A percentile compares a stretch with the other conserved stretches of the same genome.
Evolutionary conservation across 2,797 vertebrate genomes (phyloP).

Genomic region (Sciurus carolinensis): DNA sequence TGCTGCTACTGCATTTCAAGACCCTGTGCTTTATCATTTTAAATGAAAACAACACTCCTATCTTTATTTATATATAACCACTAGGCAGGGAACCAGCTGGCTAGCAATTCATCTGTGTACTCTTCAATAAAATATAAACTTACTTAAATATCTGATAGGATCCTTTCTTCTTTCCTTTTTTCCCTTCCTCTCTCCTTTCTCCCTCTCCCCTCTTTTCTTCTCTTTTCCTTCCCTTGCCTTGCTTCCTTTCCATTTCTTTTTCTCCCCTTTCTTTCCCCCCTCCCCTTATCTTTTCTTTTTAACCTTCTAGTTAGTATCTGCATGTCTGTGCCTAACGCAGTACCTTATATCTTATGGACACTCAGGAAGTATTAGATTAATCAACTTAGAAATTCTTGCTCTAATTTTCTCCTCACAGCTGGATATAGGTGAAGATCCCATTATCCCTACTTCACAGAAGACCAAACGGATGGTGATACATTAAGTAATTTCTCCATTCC

Average conservation of each 20-base stretch:
- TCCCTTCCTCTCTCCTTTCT: too few species aligned
- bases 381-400: not conserved
- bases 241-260: not conserved
- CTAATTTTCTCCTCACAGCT: not conserved
- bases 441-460: not conserved
- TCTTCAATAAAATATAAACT: not conserved
- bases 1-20: not conserved
- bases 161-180: not conserved
- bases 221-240: too few species aligned
- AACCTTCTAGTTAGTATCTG: not conserved
- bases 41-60: not conserved
- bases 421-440: not conserved
- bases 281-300: too few species aligned
- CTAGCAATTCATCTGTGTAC: not conserved
- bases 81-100: not conserved
- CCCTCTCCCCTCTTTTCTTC: too few species aligned
- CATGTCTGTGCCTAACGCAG: not conserved
- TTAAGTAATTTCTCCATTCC: not conserved
- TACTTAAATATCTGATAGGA: not conserved
- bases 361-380: not conserved
- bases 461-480: not conserved
- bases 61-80: not conserved
- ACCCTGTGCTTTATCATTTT: not conserved
- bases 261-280: not conserved
- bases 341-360: not conserved